Conservation (phyloP, 2,113 vertebrate species). For the Cinclus cinclus region DNA sequence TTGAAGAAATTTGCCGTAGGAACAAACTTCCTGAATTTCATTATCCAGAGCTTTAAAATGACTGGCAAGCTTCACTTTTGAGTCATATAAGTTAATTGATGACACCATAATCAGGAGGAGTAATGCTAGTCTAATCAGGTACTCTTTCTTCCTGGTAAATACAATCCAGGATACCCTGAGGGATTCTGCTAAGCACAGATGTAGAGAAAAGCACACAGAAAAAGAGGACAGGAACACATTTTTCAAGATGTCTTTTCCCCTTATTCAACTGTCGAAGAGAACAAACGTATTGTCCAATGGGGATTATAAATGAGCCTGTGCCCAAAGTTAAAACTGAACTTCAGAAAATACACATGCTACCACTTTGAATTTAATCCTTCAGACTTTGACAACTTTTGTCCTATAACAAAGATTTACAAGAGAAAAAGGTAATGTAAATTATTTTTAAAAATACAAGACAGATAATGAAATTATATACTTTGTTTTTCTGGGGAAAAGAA, state of each 20-base stretch:
- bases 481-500: background rate
- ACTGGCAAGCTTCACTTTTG: conserved; percentile 59
- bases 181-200: conserved; percentile 63
- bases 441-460: background rate
- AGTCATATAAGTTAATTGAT: conserved; percentile 60
- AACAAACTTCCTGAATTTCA: conserved; percentile 48
- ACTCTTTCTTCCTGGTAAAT: conserved; percentile 63
- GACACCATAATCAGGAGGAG: conserved; percentile 42
- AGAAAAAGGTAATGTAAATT: background rate
- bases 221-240: conserved; percentile 68
- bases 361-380: conserved; percentile 3
- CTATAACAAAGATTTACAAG: background rate
- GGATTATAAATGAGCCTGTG: conserved; percentile 66
- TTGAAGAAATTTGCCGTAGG: conserved; percentile 44
- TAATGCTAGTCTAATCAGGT: conserved; percentile 63
- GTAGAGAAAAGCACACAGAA: conserved; percentile 59
- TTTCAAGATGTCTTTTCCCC: conserved; percentile 69
- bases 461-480: background rate
- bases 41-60: conserved; percentile 54
- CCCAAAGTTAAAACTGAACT: conserved; percentile 35
- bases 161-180: conserved; percentile 61
- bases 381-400: background rate
- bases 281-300: conserved; percentile 56
- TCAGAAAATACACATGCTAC: conserved; percentile 11
- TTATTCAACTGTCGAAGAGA: conserved; percentile 69